These are phyloP conservation scores for Meandrusa payeni DNA, from an alignment of 2,888 invertebrate species.

Conservation along the genomic window DNA sequence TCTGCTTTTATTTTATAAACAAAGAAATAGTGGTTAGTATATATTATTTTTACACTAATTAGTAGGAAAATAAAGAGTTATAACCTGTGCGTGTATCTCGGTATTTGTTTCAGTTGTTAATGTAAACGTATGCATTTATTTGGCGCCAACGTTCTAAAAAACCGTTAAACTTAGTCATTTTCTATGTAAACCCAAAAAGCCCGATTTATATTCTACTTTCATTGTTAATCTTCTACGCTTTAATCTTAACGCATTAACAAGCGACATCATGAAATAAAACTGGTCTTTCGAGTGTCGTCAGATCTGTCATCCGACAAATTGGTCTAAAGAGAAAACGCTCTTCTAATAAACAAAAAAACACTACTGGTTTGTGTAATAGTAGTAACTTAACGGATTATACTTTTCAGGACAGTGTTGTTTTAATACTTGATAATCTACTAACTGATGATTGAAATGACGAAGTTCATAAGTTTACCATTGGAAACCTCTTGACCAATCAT, in stretches of 20 bases:
- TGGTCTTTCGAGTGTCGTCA: conserved; percentile 73
- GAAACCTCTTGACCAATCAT: conserved; percentile 78
- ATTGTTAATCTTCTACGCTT: conserved; percentile 14
- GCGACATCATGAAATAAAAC: conserved; percentile 59
- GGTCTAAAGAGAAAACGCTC: conserved; percentile 47
- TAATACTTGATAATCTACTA: conserved; percentile 28
- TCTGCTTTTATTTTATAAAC: conserved; percentile 32
- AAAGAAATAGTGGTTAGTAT: conserved; percentile 48
- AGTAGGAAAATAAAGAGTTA: conserved; percentile 18
- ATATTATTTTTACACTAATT: conserved; percentile 25
- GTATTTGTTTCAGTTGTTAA: conserved; percentile 32
- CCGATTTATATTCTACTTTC: conserved; percentile 6
- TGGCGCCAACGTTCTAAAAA: conserved; percentile 76
- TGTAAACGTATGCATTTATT: conserved; percentile 78
- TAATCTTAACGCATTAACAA: conserved; percentile 33
- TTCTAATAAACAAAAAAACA: conserved; percentile 26
- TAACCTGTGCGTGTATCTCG: conserved; percentile 30
- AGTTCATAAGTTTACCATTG: conserved; percentile 55
- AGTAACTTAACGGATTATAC: conserved; percentile 17
- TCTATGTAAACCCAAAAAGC: conserved; percentile 22
- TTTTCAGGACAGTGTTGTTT: conserved; percentile 51
- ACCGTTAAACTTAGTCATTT: conserved; percentile 57
- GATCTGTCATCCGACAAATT: conserved; percentile 71
- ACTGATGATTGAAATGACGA: conserved; percentile 64
- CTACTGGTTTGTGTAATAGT: conserved; percentile 14